Evolutionary conservation across 2,888 invertebrate genomes (phyloP).

Genomic region (Chromoteleia sp.): DNA sequence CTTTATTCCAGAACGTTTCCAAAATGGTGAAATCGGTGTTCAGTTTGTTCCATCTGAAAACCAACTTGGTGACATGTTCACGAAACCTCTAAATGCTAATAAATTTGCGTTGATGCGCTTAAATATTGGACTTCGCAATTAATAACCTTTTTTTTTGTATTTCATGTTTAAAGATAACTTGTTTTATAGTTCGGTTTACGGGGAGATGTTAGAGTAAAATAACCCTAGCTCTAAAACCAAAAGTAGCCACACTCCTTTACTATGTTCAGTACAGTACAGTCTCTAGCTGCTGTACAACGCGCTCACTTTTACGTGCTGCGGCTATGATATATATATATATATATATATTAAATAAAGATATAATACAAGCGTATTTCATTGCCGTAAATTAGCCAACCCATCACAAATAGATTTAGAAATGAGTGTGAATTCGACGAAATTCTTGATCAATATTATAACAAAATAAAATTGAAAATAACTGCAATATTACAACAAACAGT

Average conservation of each 20-base stretch:
- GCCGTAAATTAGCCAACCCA: too few relatives aligned
- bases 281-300: too few relatives aligned
- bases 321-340: too few relatives aligned
- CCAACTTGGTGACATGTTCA: slow-evolving; percentile 9
- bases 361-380: too few relatives aligned
- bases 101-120: slow-evolving; percentile 1
- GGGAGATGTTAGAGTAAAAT: background rate
- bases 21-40: background rate
- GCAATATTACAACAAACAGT: too few relatives aligned
- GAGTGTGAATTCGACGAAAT: slow-evolving; percentile 3
- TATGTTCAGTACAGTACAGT: too few relatives aligned
- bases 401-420: slow-evolving; percentile 7
- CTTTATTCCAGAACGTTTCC: background rate
- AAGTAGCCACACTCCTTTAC: too few relatives aligned
- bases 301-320: too few relatives aligned
- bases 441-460: slow-evolving; percentile 12
- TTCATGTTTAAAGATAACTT: background rate
- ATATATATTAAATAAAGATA: too few relatives aligned
- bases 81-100: background rate
- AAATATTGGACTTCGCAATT: background rate
- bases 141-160: background rate
- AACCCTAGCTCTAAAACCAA: background rate
- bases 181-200: slow-evolving; percentile 10
- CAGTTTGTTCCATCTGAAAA: background rate
- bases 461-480: background rate